Evolutionary conservation across 2,113 vertebrate species (phyloP).

Genomic region (Perccottus glenii): DNA sequence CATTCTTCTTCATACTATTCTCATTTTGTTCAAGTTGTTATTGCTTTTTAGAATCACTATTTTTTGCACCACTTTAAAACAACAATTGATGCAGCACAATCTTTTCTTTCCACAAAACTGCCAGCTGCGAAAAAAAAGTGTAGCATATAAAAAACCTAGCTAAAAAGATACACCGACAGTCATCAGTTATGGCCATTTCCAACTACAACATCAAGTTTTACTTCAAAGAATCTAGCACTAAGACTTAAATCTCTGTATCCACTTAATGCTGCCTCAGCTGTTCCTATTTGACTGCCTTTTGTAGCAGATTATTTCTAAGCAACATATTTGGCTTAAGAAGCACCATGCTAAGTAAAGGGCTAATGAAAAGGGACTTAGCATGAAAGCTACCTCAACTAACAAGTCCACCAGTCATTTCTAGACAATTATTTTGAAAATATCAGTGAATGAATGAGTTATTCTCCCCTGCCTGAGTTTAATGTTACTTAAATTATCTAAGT

Average conservation of each 20-base stretch:
- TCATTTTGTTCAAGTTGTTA: too few relatives aligned
- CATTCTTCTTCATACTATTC: too few relatives aligned
- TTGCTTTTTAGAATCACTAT: too few relatives aligned
- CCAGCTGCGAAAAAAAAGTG: too few relatives aligned
- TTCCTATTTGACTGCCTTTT: not conserved
- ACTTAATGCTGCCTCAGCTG: not conserved
- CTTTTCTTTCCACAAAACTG: too few relatives aligned
- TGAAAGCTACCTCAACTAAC: not conserved
- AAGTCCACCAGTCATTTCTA: not conserved
- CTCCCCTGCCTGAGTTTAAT: too few relatives aligned
- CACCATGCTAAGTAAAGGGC: not conserved
- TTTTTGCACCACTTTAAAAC: too few relatives aligned
- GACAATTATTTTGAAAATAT: too few relatives aligned
- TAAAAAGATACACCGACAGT: not conserved
- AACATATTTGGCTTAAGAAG: slow-evolving; percentile 2
- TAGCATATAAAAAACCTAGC: too few relatives aligned
- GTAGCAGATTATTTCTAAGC: slow-evolving; percentile 1
- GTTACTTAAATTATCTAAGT: too few relatives aligned
- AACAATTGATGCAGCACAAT: too few relatives aligned
- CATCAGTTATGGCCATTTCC: not conserved
- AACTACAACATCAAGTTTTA: not conserved
- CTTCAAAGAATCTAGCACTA: not conserved
- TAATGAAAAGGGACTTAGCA: slow-evolving; percentile 13
- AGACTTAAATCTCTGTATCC: not conserved
- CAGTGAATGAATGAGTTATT: too few relatives aligned